Evolutionary conservation across 2,113 vertebrate genomes (phyloP), one percentile per base, ranked within the genome.

Genomic region (Alosa alosa): DNA sequence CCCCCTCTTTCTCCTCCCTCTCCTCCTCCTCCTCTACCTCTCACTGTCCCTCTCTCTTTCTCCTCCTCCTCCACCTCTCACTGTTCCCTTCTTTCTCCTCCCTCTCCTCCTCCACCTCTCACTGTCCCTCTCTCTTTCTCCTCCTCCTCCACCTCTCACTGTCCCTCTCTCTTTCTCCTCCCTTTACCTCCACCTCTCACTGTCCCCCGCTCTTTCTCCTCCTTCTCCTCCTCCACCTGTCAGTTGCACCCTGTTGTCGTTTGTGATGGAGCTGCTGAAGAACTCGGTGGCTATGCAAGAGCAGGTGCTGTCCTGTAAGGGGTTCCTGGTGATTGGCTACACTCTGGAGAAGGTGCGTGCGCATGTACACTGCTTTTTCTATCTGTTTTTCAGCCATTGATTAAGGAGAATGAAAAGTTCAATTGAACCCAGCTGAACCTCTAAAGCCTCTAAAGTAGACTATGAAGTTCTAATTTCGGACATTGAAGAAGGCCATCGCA

Each of bases 251-350:
- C 95, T 99, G 91, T 90, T 99, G 87, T 94, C 97, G 87, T 99
- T 99, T 89, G 96, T 99, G 89, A 97, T 99, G 97, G 98, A 99
- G 91, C 93, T 99, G 88, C 91, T 99, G 94, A 99, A 97, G 96
- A 98, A 97, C 94, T 99, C 98, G 0, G 95, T 99, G 91, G 97
- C 98, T 90, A 99, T 99, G 98, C 98, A 99, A 95, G 98, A 99
- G 86, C 98, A 99, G 93, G 97, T 99, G 93, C 95, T 99, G 90
- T 95, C 98, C 90, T 98, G 96, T 93, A 99, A 99, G 93, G 98
- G 98, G 92, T 99, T 99, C 90, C 97, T 99, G 85, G 98, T 99
- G 88, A 97, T 99, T 86, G 98, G 98, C 84, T 96, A 98, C 92
- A 95, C 95, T 89, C 95, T 99, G 91, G 98, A 99, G 94, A 99